Conservation (phyloP, 2,113 vertebrate genomes). For the Colinus virginianus region DNA sequence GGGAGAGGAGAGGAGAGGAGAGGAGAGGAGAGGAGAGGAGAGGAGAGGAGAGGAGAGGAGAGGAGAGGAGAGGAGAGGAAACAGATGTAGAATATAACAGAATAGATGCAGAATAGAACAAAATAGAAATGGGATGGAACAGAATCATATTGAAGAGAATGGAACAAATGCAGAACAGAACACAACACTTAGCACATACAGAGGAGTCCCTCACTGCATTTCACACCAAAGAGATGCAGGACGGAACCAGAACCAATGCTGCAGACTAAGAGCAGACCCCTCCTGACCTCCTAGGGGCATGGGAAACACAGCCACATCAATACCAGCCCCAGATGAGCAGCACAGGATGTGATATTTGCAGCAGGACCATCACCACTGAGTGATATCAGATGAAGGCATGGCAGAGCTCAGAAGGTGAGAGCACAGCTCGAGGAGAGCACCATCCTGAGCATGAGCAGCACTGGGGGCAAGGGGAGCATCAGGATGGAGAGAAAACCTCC, state of each 20-base stretch:
- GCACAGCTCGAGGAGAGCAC: not conserved
- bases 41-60: too few relatives aligned
- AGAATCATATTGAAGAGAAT: not conserved
- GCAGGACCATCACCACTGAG: not conserved
- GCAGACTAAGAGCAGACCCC: not conserved
- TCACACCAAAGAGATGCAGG: not conserved
- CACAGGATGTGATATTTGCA: constrained; percentile 30
- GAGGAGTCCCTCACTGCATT: accelerated
- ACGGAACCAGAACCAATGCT: not conserved
- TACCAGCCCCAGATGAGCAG: constrained; percentile 19
- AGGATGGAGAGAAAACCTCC: not conserved
- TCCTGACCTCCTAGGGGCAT: not conserved
- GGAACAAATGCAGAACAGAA: too few relatives aligned
- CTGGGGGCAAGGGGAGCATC: not conserved
- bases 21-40: too few relatives aligned
- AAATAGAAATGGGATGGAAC: too few relatives aligned
- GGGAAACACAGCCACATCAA: not conserved
- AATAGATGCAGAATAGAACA: too few relatives aligned
- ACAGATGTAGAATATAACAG: too few relatives aligned
- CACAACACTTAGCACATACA: too few relatives aligned
- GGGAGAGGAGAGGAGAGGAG: too few relatives aligned
- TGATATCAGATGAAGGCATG: not conserved
- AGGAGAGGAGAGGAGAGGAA: too few relatives aligned
- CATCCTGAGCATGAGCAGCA: accelerated
- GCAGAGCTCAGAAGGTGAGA: not conserved